Evolutionary conservation across 1,140 invertebrate genomes (phyloP), one percentile per base, ranked within the genome.

Genomic region (Drosophila pseudoobscura): DNA sequence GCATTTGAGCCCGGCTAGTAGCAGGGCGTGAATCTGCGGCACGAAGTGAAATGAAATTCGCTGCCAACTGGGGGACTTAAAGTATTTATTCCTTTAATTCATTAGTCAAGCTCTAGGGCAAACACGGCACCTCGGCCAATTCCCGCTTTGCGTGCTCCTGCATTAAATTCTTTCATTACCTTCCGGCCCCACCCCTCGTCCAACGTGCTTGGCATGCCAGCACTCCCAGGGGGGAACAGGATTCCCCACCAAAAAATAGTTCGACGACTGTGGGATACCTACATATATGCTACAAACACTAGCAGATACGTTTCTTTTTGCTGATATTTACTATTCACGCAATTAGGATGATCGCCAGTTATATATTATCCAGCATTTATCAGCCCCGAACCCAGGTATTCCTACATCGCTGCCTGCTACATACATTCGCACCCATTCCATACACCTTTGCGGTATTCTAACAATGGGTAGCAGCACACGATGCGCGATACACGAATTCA

Each of bases 141-240:
- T 51, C 58, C 45, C 54, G 41, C 49, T 52, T 88, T 69, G 83
- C 82, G 82, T 85, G 83, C 56, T 46, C 24, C 51, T 68, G 82
- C 80, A 85, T 88, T 85, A 78, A 78, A 82, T 85, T 85, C 75
- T 78, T 88, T 82, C 83, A 82, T 78, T 87, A 80, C 63, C 15
- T 52, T 46, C 45, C 68, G 47, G 43, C 17, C 77, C 20, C 20
- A 20, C 20, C 20, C 20, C 20, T 20, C 66, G 45, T 3, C 61
- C 65, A 68, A 80, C 61, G 60, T 80, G 78, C 59, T 77, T 64
- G 58, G 74, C 82, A 82, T 77, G 83, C 75, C 75, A 58, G 62
- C 49, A 15, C 26, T 55, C 51, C 62, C 55, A 11, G 24, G 49
- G 50, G 72, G 50, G 72, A 35, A 64, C 31, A 13, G 43, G 56